Evolutionary conservation across 1,140 invertebrate species (phyloP).

Genomic region (Dendroctonus valens): DNA sequence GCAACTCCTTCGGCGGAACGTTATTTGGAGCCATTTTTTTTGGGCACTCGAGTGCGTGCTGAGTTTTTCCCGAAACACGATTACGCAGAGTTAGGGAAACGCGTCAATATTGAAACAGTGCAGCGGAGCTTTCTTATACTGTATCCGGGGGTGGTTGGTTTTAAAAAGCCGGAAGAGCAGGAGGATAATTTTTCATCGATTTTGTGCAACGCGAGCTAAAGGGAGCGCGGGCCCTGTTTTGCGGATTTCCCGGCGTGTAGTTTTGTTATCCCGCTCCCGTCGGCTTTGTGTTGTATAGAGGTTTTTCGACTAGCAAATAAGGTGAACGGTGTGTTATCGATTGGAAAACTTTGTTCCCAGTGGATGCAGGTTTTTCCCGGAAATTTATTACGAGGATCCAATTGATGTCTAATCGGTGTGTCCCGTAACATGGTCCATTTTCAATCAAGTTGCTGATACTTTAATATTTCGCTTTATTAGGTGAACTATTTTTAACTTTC

Average conservation of each 20-base stretch:
- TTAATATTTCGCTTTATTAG: too few species aligned
- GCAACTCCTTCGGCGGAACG: background rate
- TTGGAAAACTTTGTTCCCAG: background rate
- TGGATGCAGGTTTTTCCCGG: conserved; percentile 2
- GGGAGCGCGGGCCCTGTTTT: conserved; percentile 14
- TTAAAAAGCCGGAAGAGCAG: conserved; percentile 21
- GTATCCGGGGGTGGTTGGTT: background rate
- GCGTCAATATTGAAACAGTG: too few species aligned
- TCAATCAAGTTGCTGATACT: too few species aligned
- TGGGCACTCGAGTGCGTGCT: too few species aligned
- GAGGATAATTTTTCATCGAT: conserved; percentile 35
- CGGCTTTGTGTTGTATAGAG: background rate
- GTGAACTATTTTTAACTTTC: too few species aligned
- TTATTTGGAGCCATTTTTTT: background rate
- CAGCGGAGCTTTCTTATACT: background rate
- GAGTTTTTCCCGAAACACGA: too few species aligned
- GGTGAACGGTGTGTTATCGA: conserved; percentile 2
- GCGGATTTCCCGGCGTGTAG: conserved; percentile 19
- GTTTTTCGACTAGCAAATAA: conserved; percentile 3
- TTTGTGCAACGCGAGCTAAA: conserved; percentile 26
- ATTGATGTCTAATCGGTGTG: too few species aligned
- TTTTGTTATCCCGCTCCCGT: conserved; percentile 10
- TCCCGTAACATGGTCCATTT: too few species aligned
- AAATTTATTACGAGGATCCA: too few species aligned
- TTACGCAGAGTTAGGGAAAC: too few species aligned